Conservation (phyloP, 2,797 vertebrate genomes). For the Protosalanx chinensis region DNA sequence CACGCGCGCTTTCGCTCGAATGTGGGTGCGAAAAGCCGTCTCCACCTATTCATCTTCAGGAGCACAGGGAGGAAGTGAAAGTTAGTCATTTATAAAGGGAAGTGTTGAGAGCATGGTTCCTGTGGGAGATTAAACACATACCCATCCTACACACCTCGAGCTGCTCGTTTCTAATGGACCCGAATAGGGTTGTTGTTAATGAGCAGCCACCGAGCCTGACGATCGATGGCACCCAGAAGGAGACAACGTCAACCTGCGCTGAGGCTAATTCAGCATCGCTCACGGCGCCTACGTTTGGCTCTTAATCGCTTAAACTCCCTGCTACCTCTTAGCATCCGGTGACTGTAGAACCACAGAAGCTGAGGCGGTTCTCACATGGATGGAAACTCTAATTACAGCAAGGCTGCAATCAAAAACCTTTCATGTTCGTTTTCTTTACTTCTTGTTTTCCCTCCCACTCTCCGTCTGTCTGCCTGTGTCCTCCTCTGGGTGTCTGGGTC, state of each 20-base stretch:
- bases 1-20: not conserved
- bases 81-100: conserved; percentile 32
- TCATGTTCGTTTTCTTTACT: conserved; percentile 38
- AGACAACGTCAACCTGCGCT: not conserved
- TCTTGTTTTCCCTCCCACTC: not conserved
- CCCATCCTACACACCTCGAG: conserved; percentile 17
- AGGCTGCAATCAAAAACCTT: conserved; percentile 47
- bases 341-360: too few species aligned
- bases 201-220: conserved; percentile 6
- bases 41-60: conserved; percentile 34
- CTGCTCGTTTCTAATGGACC: conserved; percentile 34
- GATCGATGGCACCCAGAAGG: not conserved
- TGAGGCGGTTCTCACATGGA: too few species aligned
- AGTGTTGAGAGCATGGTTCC: conserved; percentile 12
- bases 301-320: too few species aligned
- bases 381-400: conserved; percentile 27
- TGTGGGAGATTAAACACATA: conserved; percentile 34
- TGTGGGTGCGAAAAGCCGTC: not conserved
- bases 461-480: not conserved
- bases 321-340: too few species aligned
- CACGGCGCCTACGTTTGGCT: too few species aligned
- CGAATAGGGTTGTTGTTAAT: conserved; percentile 34
- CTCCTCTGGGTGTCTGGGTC: not conserved
- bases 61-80: conserved; percentile 13
- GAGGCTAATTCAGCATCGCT: not conserved